Evolutionary conservation across 2,888 invertebrate species (phyloP).

Genomic region (Conchocele bisecta): DNA sequence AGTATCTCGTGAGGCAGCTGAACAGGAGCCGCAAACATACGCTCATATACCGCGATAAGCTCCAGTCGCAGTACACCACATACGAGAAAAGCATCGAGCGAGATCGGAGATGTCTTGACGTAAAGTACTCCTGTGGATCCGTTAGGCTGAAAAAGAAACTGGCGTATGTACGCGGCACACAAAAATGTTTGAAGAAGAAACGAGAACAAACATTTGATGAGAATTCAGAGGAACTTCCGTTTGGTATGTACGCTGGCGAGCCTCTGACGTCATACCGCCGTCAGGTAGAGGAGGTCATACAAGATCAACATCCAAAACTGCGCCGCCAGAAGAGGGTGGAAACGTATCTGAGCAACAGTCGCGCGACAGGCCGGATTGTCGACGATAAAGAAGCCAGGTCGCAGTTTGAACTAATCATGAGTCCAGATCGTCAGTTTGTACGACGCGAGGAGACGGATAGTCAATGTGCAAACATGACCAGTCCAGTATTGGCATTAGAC

Average conservation of each 20-base stretch:
- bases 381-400: slow-evolving; percentile 36
- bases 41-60: slow-evolving; percentile 33
- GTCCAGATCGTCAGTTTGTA: neutral
- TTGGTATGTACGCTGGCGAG: slow-evolving; percentile 51
- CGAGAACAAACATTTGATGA: slow-evolving; percentile 50
- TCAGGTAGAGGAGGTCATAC: slow-evolving; percentile 43
- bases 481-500: neutral
- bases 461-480: too few relatives aligned
- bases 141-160: slow-evolving; percentile 38
- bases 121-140: slow-evolving; percentile 29
- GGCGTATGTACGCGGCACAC: slow-evolving; percentile 39
- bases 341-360: slow-evolving; percentile 24
- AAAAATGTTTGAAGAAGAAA: slow-evolving; percentile 34
- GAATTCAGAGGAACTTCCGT: slow-evolving; percentile 53
- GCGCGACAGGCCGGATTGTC: slow-evolving; percentile 29
- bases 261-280: slow-evolving; percentile 39
- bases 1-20: slow-evolving; percentile 46
- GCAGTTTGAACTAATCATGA: slow-evolving; percentile 51
- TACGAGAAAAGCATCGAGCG: slow-evolving; percentile 48
- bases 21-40: slow-evolving; percentile 49
- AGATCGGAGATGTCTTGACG: slow-evolving; percentile 31
- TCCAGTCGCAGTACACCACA: slow-evolving; percentile 26
- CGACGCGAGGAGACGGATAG: too few relatives aligned
- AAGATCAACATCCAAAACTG: slow-evolving; percentile 44
- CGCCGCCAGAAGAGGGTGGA: slow-evolving; percentile 42